Evolutionary conservation across 2,797 vertebrate genomes (phyloP), one percentile per base, ranked within the genome.

Genomic region (Pogoniulus pusillus): DNA sequence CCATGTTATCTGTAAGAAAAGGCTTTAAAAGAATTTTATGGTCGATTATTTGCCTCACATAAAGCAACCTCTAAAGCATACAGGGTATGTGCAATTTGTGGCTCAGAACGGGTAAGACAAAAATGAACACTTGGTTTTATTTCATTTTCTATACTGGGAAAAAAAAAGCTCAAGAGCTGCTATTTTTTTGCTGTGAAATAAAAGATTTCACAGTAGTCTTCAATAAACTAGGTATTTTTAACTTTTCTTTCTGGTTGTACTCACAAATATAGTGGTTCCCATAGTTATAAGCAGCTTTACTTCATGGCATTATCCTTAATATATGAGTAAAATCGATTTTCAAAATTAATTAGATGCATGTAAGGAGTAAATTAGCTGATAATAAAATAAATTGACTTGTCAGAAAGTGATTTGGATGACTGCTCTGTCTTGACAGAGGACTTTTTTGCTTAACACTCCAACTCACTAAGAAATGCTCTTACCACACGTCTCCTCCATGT

Each of bases 261-360:
- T 79, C 35, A 49, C 24, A 51, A 10, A 72, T 20, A 41, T 8
- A 69, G 22, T 9, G 10, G 22, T 57, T 71, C 47, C 20, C 7
- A 2, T 75, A 32, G 69, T 87, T 82, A 71, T 51, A 63, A 45
- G 35, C 43, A 72, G 24, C 35, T 87, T 90, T 64, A 41, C 35
- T 78, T 87, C 27, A 39, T 78, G 39, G 39, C 39, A 24, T 78
- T 81, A 34, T 59, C 45, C 57, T 78, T 78, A 76, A 82, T 93
- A 51, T 79, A 18, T 57, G 59, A 85, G 62, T 43, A 91, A 81
- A 89, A 93, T 86, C 1, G 15, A 91, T 95, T 92, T 91, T 89
- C 71, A 60, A 20, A 86, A 64, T 72, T 53, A 82, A 85, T 92
- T 84, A 84, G 54, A 51, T 74, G 62, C 49, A 9, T 51, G 68